Evolutionary conservation across 2,113 vertebrate genomes (phyloP).

Genomic region (Zootoca vivipara): DNA sequence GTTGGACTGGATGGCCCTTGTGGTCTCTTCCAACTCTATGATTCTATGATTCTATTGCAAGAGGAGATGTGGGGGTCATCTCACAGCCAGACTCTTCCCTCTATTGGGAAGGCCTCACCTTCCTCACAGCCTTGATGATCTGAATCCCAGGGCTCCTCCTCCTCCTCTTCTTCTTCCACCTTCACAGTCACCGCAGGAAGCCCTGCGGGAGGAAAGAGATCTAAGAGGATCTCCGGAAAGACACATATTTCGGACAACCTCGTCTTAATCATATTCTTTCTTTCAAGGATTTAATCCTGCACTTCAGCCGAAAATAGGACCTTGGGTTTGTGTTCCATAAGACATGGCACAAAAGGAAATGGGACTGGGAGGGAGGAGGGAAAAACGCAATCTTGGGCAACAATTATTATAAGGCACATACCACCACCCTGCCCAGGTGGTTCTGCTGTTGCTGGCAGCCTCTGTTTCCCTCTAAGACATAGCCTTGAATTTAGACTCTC

Average conservation of each 20-base stretch:
- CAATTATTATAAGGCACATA: too few relatives aligned
- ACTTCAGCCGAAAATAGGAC: not conserved
- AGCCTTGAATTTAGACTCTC: too few relatives aligned
- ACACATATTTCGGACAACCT: not conserved
- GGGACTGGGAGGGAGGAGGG: too few relatives aligned
- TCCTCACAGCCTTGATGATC: not conserved
- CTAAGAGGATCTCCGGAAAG: not conserved
- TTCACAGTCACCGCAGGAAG: not conserved
- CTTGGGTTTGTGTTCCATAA: not conserved
- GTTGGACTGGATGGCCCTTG: too few relatives aligned
- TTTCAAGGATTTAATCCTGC: too few relatives aligned
- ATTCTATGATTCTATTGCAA: too few relatives aligned
- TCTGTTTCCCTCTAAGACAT: too few relatives aligned
- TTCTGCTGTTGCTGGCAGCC: too few relatives aligned
- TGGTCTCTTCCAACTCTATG: too few relatives aligned
- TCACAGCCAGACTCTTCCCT: not conserved
- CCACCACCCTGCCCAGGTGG: too few relatives aligned
- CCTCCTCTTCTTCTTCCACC: conserved; percentile 2
- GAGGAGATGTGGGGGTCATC: not conserved
- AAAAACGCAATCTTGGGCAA: too few relatives aligned
- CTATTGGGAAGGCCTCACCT: not conserved
- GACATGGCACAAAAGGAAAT: not conserved
- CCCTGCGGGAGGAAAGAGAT: not conserved
- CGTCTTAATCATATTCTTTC: not conserved
- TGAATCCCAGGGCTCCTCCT: not conserved